Conservation (phyloP, 2,797 vertebrate species). For the Ateles fusciceps region DNA sequence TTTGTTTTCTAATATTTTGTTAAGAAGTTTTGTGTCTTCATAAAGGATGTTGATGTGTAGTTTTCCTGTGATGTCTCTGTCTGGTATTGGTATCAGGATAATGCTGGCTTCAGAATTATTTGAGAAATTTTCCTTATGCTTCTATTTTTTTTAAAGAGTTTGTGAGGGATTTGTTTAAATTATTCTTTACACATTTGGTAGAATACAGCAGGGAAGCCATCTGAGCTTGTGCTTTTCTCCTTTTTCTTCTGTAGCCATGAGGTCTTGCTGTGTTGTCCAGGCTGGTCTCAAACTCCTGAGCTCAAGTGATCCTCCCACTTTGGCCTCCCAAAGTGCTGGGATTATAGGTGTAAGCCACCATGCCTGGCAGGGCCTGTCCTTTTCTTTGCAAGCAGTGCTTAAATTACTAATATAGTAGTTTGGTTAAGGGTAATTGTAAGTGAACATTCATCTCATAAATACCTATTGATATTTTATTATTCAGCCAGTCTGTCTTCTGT, state of each 20-base stretch:
- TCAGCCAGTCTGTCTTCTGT: background rate
- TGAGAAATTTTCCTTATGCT: background rate
- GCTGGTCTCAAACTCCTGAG: background rate
- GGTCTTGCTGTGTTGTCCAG: background rate
- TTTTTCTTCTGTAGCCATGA: background rate
- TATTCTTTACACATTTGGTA: background rate
- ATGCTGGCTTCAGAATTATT: background rate
- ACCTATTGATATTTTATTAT: constrained; percentile 42
- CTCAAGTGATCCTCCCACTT: background rate
- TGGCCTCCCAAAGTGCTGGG: background rate
- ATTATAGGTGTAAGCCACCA: background rate
- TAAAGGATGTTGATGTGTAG: background rate
- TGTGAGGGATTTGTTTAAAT: background rate
- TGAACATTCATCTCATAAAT: constrained; percentile 8
- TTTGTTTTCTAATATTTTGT: background rate
- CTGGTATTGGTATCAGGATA: background rate
- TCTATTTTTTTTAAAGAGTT: background rate
- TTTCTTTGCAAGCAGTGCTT: background rate
- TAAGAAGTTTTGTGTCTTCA: constrained; percentile 10
- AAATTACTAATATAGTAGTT: background rate
- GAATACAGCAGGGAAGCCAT: background rate
- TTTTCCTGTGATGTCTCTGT: background rate
- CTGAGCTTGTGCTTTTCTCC: background rate
- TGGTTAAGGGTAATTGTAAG: constrained; percentile 11
- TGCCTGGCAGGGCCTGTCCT: background rate